phyloP scores from a whole-genome alignment of 2,797 vertebrate species.

The Petrocephalus sullivani region DNA sequence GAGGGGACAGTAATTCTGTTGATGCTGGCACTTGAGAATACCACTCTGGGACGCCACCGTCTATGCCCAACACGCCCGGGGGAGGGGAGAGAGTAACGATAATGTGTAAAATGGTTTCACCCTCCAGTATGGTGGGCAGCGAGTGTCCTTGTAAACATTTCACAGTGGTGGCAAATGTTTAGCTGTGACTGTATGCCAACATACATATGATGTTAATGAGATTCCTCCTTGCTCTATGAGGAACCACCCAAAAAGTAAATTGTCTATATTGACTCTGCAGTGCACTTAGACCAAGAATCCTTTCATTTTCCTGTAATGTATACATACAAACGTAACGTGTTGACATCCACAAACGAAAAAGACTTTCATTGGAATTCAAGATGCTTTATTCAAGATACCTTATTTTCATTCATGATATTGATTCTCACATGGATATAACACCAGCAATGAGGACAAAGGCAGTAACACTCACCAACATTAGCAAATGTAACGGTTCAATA shows the following conservation, averaged over 20 bases:
- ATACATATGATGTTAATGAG: not conserved
- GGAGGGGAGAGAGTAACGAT: not conserved
- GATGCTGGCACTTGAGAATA: not conserved
- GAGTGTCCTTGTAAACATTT: not conserved
- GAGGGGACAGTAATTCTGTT: not conserved
- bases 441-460: constrained; percentile 37
- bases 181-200: not conserved
- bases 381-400: constrained; percentile 21
- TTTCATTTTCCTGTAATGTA: constrained; percentile 42
- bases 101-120: not conserved
- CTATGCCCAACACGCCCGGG: not conserved
- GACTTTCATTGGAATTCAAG: not conserved
- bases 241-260: not conserved
- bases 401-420: constrained; percentile 43
- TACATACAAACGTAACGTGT: constrained; percentile 39
- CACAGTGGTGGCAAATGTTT: not conserved
- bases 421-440: constrained; percentile 29
- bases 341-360: constrained; percentile 39
- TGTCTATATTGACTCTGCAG: not conserved
- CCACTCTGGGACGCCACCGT: not conserved
- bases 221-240: too few species aligned
- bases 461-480: not conserved
- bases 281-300: constrained; percentile 17
- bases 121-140: not conserved
- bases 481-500: not conserved